Base-by-base conservation (phyloP, 2,888 invertebrate genomes). In the Eulithis prunata region DNA sequence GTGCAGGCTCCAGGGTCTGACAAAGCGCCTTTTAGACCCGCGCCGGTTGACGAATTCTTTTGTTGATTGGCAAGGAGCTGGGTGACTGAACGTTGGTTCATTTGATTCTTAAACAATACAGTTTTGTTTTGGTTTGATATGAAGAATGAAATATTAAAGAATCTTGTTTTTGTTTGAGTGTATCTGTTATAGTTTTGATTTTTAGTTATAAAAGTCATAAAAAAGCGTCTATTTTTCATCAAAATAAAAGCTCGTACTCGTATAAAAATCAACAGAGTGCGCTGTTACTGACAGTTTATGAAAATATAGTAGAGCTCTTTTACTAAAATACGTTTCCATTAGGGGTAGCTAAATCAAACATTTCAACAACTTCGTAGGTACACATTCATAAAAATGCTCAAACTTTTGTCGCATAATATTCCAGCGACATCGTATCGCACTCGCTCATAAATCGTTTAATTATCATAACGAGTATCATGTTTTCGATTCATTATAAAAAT, bases 1-100 rank as follows among this genome's bases (percentile, higher is more conserved):
- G 88, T 89, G 88, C 77, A 78, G 72, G 81, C 81, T 81, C 75
- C 80, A 75, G 74, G 74, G 80, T 79, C 80, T 82, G 81, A 86
- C 87, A 84, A 85, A 77, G 80, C 74, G 74, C 70, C 72, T 69
- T 66, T 66, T 52, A 57, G 64, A 69, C 63, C 67, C 61, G 14
- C 32, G 12, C 49, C 21, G 21, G 36, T 68, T 62, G 68, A 64
- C 61, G 56, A 45, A 61, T 64, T 57, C 63, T 55, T 58, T 68
- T 57, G 52, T 52, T 14, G 62, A 63, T 62, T 68, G 55, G 52
- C 45, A 11, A 8, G 36, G 47, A 52, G 45, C 38, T 38, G 13
- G 38, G 38, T 54, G 53, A 54, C 38, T 54, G 53, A 54, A 54
- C 36, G n/a, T 52, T 12, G 12, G 49, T 2, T 14, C 3, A 47